Percentiles rank a stretch among this genome's conserved stretches.
Conservation (phyloP, 2,113 vertebrate species). For the Sprattus sprattus region DNA sequence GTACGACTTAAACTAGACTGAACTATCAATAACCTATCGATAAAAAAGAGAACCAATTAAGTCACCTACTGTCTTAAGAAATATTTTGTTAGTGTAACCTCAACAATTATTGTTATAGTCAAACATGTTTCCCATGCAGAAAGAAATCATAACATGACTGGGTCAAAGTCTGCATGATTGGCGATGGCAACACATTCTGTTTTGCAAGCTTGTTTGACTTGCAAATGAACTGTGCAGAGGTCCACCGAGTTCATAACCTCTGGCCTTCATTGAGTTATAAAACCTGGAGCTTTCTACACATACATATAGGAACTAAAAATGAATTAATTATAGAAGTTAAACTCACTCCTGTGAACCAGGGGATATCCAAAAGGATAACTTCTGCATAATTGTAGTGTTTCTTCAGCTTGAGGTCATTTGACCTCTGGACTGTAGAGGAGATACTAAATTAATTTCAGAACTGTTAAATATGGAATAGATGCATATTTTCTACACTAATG, state of each 20-base stretch:
- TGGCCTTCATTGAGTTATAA: constrained; percentile 29
- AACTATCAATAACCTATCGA: too few species aligned
- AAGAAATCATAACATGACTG: not conserved
- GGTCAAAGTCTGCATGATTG: not conserved
- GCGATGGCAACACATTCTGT: not conserved
- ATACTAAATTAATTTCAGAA: constrained; percentile 28
- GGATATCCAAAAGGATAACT: constrained; percentile 38
- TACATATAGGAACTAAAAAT: constrained; percentile 2
- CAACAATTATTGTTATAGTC: not conserved
- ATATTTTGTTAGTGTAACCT: not conserved
- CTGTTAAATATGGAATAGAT: constrained; percentile 41
- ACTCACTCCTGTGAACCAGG: constrained; percentile 32
- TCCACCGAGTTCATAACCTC: constrained; percentile 26
- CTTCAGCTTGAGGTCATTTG: constrained; percentile 21
- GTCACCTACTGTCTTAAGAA: not conserved
- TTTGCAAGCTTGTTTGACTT: constrained; percentile 25
- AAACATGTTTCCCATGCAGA: not conserved
- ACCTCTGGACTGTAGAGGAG: constrained; percentile 21
- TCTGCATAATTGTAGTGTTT: constrained; percentile 33
- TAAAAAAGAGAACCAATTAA: not conserved
- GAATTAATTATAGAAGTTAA: constrained; percentile 30
- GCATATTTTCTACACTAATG: constrained; percentile 30
- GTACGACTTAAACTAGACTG: too few species aligned
- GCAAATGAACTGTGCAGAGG: constrained; percentile 29
- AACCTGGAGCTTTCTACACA: constrained; percentile 33